Conservation (phyloP, 2,113 vertebrate species). For the Desmodus rotundus region DNA sequence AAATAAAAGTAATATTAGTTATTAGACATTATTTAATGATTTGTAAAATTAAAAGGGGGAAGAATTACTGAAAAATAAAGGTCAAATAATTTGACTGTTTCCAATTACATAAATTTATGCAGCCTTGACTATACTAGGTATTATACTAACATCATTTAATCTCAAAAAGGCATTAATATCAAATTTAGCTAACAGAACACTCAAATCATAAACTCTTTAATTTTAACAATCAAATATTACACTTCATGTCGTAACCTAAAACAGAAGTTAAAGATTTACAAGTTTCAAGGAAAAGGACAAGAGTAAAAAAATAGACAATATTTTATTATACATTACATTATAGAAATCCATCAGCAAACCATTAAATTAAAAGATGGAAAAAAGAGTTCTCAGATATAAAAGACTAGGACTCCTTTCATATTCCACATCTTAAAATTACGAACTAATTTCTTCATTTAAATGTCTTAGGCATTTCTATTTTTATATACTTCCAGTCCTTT, state of each 20-base stretch:
- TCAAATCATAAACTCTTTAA: background rate
- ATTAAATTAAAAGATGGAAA: background rate
- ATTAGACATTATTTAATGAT: background rate
- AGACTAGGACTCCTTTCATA: background rate
- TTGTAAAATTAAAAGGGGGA: background rate
- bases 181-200: background rate
- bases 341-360: background rate
- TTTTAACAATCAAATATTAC: background rate
- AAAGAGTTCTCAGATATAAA: background rate
- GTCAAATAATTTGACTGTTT: background rate
- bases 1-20: background rate
- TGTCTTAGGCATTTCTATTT: background rate
- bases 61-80: background rate
- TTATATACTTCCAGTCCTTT: background rate
- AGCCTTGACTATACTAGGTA: background rate
- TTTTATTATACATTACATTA: background rate
- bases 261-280: conserved; percentile 9
- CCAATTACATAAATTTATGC: background rate
- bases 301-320: background rate
- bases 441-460: background rate
- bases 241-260: background rate
- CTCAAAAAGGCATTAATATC: background rate
- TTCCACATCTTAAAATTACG: background rate
- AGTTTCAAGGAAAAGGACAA: background rate
- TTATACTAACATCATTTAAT: background rate